These are phyloP conservation scores for Ophioninae sp. DNA, from an alignment of 2,888 invertebrate species.

Conservation along the genomic window DNA sequence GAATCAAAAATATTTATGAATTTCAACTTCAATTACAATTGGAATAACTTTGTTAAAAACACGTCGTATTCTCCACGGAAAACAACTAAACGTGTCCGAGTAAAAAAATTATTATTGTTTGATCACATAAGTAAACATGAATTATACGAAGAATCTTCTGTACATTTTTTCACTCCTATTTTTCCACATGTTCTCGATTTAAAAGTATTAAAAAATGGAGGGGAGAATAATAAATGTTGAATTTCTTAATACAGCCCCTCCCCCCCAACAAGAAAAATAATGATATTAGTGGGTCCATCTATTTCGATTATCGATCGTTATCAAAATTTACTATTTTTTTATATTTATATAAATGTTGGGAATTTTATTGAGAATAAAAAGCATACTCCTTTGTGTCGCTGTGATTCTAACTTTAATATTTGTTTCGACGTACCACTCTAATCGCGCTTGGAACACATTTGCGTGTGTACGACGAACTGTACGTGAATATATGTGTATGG, in stretches of 20 bases:
- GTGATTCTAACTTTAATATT: constrained; percentile 20
- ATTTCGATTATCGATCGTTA: constrained; percentile 23
- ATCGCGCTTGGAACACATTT: not conserved
- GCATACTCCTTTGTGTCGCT: constrained; percentile 6
- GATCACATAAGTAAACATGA: too few species aligned
- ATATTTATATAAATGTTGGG: constrained; percentile 25
- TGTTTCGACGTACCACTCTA: constrained; percentile 15
- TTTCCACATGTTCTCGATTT: not conserved
- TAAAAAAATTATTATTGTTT: too few species aligned
- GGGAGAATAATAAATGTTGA: too few species aligned
- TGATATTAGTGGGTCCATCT: too few species aligned
- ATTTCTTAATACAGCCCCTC: too few species aligned
- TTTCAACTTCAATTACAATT: too few species aligned
- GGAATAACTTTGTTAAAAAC: too few species aligned
- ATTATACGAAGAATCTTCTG: not conserved
- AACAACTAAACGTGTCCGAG: too few species aligned
- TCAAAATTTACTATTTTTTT: not conserved
- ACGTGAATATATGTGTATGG: not conserved
- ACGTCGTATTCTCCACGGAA: too few species aligned
- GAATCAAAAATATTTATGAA: too few species aligned
- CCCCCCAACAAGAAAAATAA: too few species aligned
- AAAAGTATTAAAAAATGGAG: not conserved
- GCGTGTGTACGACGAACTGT: not conserved
- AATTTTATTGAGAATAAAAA: not conserved
- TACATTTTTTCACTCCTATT: not conserved